Percentiles rank a stretch among this genome's conserved stretches.
phyloP scores from a whole-genome alignment of 2,797 vertebrate genomes.

The Lophius americanus region DNA sequence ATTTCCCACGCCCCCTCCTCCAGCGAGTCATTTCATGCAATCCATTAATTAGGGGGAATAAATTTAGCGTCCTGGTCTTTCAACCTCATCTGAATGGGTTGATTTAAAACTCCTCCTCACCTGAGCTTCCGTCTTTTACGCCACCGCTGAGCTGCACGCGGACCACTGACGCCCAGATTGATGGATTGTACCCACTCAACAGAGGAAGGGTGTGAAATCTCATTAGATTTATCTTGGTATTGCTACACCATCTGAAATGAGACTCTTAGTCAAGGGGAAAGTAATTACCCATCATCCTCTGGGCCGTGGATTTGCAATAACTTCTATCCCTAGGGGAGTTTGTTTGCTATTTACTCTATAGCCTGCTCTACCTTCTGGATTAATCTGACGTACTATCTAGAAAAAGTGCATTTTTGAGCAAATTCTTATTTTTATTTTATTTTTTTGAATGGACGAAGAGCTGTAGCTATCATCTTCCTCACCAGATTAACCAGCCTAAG shows the following conservation, averaged over 20 bases:
- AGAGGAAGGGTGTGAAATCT: conserved; percentile 79
- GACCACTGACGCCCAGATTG: conserved; percentile 63
- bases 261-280: conserved; percentile 78
- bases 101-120: conserved; percentile 56
- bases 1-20: conserved; percentile 11
- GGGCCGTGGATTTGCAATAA: conserved; percentile 70
- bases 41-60: conserved; percentile 13
- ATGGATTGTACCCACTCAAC: conserved; percentile 77
- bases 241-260: conserved; percentile 76
- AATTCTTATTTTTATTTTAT: conserved; percentile 21
- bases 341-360: conserved; percentile 72
- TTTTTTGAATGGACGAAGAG: conserved; percentile 20
- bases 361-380: conserved; percentile 42
- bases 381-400: conserved; percentile 57
- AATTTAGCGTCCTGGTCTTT: conserved; percentile 33
- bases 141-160: conserved; percentile 39
- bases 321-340: conserved; percentile 59
- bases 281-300: conserved; percentile 78
- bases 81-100: conserved; percentile 61
- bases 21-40: conserved; percentile 28
- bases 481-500: conserved; percentile 6
- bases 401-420: conserved; percentile 36
- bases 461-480: conserved; percentile 13
- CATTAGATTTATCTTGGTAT: conserved; percentile 81
- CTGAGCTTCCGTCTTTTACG: conserved; percentile 55